A percentile compares a stretch with the other conserved stretches of the same genome.
phyloP scores from a whole-genome alignment of 2,113 vertebrate species.

The Passer domesticus region DNA sequence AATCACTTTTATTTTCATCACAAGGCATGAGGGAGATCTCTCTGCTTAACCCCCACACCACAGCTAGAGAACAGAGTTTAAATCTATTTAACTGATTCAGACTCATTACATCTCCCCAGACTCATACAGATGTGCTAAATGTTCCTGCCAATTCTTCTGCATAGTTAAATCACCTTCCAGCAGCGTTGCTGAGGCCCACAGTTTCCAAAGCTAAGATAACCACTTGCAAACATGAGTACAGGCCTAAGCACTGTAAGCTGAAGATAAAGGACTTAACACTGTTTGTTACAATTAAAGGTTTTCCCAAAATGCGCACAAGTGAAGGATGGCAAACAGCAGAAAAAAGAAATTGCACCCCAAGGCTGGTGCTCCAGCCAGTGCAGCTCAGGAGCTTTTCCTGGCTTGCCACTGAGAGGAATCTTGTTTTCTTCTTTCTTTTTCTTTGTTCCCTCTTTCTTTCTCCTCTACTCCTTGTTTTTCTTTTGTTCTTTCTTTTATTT shows the following conservation, averaged over 20 bases:
- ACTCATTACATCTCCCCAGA: not conserved
- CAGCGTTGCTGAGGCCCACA: not conserved
- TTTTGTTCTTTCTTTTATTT: not conserved
- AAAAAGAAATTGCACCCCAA: not conserved
- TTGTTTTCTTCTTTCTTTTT: not conserved
- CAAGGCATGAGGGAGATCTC: not conserved
- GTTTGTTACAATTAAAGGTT: not conserved
- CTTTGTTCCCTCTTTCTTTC: not conserved
- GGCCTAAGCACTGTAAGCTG: not conserved
- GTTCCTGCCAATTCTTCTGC: fast-evolving
- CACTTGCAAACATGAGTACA: not conserved
- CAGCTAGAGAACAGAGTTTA: not conserved
- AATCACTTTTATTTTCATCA: not conserved
- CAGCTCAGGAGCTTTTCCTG: not conserved
- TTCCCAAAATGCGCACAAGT: not conserved
- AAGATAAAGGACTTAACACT: not conserved
- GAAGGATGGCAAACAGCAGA: not conserved
- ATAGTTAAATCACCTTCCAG: not conserved
- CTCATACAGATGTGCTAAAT: not conserved
- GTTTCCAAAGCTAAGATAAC: not conserved
- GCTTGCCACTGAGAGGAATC: not conserved
- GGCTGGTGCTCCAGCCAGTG: not conserved
- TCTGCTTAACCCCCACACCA: fast-evolving
- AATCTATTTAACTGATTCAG: not conserved
- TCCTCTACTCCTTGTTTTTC: not conserved